phyloP scores from a whole-genome alignment of 2,888 invertebrate species.

The Apodemia mormo region DNA sequence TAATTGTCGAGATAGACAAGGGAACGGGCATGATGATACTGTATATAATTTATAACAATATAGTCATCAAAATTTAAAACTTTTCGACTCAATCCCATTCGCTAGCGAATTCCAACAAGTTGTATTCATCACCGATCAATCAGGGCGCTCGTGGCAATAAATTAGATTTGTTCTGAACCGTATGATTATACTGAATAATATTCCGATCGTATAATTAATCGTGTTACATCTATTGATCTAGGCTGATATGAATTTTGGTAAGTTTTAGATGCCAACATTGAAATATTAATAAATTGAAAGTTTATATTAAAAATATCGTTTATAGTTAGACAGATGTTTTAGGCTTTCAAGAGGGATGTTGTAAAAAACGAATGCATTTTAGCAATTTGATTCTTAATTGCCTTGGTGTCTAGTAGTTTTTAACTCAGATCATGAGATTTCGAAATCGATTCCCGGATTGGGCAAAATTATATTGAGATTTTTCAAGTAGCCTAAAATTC shows the following conservation, averaged over 20 bases:
- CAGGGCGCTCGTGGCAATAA: slow-evolving; percentile 61
- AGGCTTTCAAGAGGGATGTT: background rate
- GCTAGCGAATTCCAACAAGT: slow-evolving; percentile 31
- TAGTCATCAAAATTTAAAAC: background rate
- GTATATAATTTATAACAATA: too few relatives aligned
- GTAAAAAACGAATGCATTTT: too few relatives aligned
- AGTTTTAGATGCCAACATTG: background rate
- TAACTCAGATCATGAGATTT: too few relatives aligned
- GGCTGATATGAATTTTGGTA: slow-evolving; percentile 5
- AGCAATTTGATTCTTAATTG: too few relatives aligned
- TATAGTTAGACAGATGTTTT: slow-evolving; percentile 34
- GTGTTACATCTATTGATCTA: slow-evolving; percentile 17
- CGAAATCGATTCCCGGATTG: too few relatives aligned
- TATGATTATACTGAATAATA: slow-evolving; percentile 57
- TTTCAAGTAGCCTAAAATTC: too few relatives aligned
- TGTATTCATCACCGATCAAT: slow-evolving; percentile 74
- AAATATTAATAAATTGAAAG: slow-evolving; percentile 9
- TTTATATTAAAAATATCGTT: slow-evolving; percentile 32
- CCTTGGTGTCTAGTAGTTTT: too few relatives aligned
- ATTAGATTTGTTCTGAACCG: slow-evolving; percentile 57
- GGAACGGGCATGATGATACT: too few relatives aligned
- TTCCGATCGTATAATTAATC: slow-evolving; percentile 15
- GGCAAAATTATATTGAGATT: too few relatives aligned
- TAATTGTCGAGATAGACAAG: too few relatives aligned
- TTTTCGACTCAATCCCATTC: slow-evolving; percentile 45